These are phyloP conservation scores for Anhinga anhinga DNA, from an alignment of 2,113 vertebrate genomes.

Conservation along the genomic window DNA sequence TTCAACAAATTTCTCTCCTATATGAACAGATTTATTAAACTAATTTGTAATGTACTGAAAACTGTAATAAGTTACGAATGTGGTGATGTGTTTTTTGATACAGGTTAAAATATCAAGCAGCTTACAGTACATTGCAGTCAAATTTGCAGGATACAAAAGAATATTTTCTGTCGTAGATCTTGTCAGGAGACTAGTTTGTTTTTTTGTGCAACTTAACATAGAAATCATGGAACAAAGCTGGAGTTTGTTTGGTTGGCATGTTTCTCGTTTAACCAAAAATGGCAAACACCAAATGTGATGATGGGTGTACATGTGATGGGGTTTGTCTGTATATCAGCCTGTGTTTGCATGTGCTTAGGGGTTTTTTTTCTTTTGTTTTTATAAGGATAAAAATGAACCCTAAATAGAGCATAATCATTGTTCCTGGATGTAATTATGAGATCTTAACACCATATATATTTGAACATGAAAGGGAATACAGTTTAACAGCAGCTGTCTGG, in stretches of 20 bases:
- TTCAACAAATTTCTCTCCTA: neutral
- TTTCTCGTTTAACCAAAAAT: neutral
- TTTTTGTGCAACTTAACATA: neutral
- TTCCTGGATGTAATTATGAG: neutral
- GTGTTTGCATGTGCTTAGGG: neutral
- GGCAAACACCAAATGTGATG: neutral
- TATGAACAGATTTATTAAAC: neutral
- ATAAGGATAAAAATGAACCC: neutral
- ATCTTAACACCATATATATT: neutral
- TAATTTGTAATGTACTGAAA: neutral
- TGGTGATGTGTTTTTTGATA: neutral
- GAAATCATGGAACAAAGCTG: neutral
- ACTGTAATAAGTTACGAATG: neutral
- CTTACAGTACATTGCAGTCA: neutral
- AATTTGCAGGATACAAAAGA: neutral
- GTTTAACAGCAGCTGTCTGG: neutral
- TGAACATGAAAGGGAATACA: neutral
- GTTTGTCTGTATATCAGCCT: neutral
- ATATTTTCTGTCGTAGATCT: neutral
- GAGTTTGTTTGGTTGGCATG: neutral
- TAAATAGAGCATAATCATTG: neutral
- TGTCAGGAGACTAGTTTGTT: neutral
- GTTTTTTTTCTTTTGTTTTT: neutral
- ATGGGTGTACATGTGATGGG: neutral
- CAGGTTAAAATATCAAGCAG: conserved; percentile 9